phyloP scores from a whole-genome alignment of 2,113 vertebrate species.

The Pollachius pollachius region DNA sequence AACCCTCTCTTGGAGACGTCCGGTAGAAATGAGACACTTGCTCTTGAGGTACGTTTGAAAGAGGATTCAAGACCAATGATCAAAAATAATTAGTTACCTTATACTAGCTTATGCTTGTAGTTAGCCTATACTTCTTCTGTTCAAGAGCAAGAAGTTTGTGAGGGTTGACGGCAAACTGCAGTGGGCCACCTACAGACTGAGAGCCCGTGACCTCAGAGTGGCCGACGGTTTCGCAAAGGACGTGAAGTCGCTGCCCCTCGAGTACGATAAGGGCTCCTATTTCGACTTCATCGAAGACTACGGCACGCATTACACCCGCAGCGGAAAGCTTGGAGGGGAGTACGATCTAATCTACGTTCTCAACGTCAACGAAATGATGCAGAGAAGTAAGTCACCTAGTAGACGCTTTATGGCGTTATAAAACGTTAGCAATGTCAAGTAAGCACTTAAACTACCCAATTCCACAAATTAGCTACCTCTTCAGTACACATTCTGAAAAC shows the following conservation, averaged over 20 bases:
- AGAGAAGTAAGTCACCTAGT: constrained; percentile 62
- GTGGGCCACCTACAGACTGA: constrained; percentile 82
- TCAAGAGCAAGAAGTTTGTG: constrained; percentile 65
- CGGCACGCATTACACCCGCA: constrained; percentile 86
- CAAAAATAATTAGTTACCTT: too few species aligned
- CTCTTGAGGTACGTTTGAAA: background rate
- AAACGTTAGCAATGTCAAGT: too few species aligned
- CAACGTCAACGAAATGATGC: constrained; percentile 70
- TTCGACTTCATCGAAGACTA: constrained; percentile 89
- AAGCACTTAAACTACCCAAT: too few species aligned
- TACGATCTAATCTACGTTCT: constrained; percentile 88
- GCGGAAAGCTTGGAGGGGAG: constrained; percentile 82
- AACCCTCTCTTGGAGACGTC: constrained; percentile 25
- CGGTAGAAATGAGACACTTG: background rate
- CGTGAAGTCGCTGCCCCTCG: constrained; percentile 73
- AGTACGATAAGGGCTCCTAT: constrained; percentile 86
- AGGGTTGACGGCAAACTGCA: constrained; percentile 79
- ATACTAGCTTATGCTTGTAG: too few species aligned
- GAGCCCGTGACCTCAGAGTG: constrained; percentile 66
- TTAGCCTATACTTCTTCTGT: too few species aligned
- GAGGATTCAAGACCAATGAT: too few species aligned
- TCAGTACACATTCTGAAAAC: too few species aligned
- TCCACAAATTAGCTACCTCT: too few species aligned
- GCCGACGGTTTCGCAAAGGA: constrained; percentile 76
- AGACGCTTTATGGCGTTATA: background rate